Percentiles rank a stretch among this genome's conserved stretches.
phyloP scores from a whole-genome alignment of 2,113 vertebrate species.

The Coptodon bakossiorum region DNA sequence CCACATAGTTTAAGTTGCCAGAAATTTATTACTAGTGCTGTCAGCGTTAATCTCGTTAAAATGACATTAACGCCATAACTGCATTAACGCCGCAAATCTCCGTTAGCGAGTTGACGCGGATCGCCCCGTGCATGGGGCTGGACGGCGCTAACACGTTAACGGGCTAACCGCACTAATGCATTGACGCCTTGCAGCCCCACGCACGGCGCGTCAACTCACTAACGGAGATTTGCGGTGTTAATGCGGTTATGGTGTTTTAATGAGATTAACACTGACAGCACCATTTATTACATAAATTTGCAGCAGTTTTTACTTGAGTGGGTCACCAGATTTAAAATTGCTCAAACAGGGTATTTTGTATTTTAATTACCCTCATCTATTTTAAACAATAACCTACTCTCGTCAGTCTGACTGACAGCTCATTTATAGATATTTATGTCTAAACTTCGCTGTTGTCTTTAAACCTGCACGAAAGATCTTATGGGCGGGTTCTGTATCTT shows the following conservation, averaged over 20 bases:
- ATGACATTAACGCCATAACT: neutral
- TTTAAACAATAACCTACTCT: neutral
- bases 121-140: neutral
- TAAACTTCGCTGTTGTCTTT: neutral
- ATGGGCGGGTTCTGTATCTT: neutral
- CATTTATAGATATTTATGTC: neutral
- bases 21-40: neutral
- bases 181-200: neutral
- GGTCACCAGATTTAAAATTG: neutral
- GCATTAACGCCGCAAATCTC: neutral
- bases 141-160: neutral
- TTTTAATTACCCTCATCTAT: neutral
- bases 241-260: neutral
- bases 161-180: neutral
- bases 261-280: neutral
- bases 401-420: neutral
- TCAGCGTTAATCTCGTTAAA: neutral
- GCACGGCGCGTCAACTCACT: neutral
- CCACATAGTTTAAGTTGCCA: neutral
- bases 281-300: neutral
- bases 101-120: neutral
- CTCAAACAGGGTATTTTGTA: neutral
- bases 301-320: neutral
- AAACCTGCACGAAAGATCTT: neutral
- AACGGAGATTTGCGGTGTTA: neutral